A percentile compares a stretch with the other conserved stretches of the same genome.
phyloP scores from a whole-genome alignment of 1,140 invertebrate genomes.

The Pantala flavescens region DNA sequence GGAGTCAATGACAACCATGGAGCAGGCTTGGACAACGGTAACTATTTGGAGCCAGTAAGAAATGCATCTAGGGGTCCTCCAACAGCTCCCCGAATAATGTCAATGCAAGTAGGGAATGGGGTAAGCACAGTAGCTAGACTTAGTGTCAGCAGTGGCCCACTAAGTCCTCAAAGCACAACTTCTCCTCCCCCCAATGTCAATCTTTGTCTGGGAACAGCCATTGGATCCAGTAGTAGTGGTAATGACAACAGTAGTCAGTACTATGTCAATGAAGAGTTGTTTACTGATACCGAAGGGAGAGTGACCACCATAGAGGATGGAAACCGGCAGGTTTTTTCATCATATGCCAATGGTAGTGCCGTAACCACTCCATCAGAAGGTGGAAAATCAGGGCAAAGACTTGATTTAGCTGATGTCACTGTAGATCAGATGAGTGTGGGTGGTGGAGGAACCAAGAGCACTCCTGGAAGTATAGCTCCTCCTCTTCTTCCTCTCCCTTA shows the following conservation, averaged over 20 bases:
- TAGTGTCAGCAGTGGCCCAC: conserved; percentile 41
- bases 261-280: conserved; percentile 23
- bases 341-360: neutral
- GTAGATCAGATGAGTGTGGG: conserved; percentile 13
- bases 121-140: neutral
- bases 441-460: conserved; percentile 12
- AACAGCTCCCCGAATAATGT: neutral
- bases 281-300: neutral
- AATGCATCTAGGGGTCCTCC: neutral
- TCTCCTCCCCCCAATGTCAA: conserved; percentile 30
- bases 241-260: conserved; percentile 14
- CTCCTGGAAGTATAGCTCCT: conserved; percentile 12
- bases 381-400: neutral
- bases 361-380: neutral
- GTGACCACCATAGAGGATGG: neutral
- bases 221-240: conserved; percentile 12
- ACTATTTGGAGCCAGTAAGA: conserved; percentile 39
- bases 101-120: neutral
- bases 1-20: conserved; percentile 19
- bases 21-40: conserved; percentile 30
- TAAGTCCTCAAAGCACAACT: conserved; percentile 42
- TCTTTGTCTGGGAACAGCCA: neutral
- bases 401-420: neutral
- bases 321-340: neutral
- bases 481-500: conserved; percentile 30